Base-by-base conservation (phyloP, 2,888 invertebrate genomes). In the Erebia aethiops region DNA sequence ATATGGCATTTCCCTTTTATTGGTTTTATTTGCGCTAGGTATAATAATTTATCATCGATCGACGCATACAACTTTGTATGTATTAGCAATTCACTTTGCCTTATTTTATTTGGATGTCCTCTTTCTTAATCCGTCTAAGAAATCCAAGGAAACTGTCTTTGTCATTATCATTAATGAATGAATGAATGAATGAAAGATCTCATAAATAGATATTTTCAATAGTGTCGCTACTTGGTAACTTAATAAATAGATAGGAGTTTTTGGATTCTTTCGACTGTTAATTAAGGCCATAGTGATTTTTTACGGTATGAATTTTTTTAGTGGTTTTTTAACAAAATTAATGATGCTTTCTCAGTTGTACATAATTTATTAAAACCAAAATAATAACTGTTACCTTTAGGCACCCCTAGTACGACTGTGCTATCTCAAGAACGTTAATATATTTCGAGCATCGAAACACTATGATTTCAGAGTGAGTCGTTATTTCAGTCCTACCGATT, bases 121-220 rank as follows among this genome's bases (percentile, higher is more conserved):
- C 10, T n/a, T 60, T 43, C 16, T 0, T 2, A n/a, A n/a, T 16
- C 43, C 16, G 1, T 43, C 1, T 41, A 16, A 52, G 43, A 43
- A 46, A 61, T 46, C 8, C 18, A 18, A 41, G 41, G 58, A 41
- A 60, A 43, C 61, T 64, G 26, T 71, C 67, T 73, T 56, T 43
- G 65, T 56, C 64, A 60, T 69, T 64, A 65, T 67, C 64, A 67
- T 66, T 73, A 73, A 69, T 63, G 52, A n/a, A n/a, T n/a, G 58
- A 21, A 21, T 21, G 21, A 21, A 21, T 21, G 21, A 21, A 21
- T 21, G 26, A 69, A 73, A 65, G 71, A 73, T 73, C 73, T 73
- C 73, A 73, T 71, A 62, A 56, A 58, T 63, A 61, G 62, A 69
- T 68, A 60, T 58, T 71, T 71, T 58, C 66, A 52, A 69, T 68